A percentile compares a stretch with the other conserved stretches of the same genome.
phyloP scores from a whole-genome alignment of 2,797 vertebrate genomes.

The Ctenopoma kingsleyae region DNA sequence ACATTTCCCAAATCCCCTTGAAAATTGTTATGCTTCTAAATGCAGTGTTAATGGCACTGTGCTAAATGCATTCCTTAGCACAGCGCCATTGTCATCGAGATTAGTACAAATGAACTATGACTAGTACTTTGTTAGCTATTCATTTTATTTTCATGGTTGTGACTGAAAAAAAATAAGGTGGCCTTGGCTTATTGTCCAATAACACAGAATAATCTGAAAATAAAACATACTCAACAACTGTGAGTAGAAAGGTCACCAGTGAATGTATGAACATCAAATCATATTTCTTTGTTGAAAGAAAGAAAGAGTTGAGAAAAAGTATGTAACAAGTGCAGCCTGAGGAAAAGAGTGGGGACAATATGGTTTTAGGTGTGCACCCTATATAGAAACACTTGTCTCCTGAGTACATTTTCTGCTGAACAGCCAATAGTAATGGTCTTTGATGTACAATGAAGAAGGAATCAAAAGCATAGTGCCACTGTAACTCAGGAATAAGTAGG shows the following conservation, averaged over 20 bases:
- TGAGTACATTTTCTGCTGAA: constrained; percentile 67
- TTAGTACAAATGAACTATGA: constrained; percentile 46
- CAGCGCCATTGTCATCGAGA: constrained; percentile 17
- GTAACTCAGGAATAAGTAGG: constrained; percentile 71
- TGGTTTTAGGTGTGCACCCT: constrained; percentile 35
- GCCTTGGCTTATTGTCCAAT: constrained; percentile 16
- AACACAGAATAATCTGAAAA: neutral
- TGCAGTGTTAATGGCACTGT: constrained; percentile 42
- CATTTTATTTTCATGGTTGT: constrained; percentile 12
- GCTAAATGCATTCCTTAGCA: constrained; percentile 40
- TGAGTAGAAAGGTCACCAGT: constrained; percentile 27
- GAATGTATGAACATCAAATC: constrained; percentile 23
- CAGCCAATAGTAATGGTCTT: constrained; percentile 73
- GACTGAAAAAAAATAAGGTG: constrained; percentile 25
- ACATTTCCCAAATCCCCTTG: constrained; percentile 72
- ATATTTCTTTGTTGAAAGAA: constrained; percentile 12
- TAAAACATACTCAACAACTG: neutral
- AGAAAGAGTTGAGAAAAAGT: constrained; percentile 27
- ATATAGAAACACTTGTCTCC: constrained; percentile 52
- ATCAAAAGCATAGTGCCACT: constrained; percentile 71
- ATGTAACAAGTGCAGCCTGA: constrained; percentile 16
- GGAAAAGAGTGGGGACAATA: constrained; percentile 23
- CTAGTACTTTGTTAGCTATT: constrained; percentile 13
- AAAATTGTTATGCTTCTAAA: constrained; percentile 51
- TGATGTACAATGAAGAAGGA: constrained; percentile 66